Conservation (phyloP, 2,888 invertebrate species). For the Acheta domesticus region DNA sequence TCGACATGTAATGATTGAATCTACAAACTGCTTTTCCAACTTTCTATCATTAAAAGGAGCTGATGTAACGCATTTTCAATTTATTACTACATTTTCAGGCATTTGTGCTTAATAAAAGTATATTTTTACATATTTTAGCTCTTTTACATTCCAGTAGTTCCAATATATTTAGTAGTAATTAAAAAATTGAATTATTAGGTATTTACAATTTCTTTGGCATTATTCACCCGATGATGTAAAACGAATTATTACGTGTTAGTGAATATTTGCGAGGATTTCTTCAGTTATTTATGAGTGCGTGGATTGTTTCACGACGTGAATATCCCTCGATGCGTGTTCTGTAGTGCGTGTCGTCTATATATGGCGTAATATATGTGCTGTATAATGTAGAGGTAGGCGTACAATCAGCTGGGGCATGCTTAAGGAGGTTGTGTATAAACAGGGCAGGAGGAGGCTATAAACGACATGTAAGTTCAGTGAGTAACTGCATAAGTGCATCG, state of each 20-base stretch:
- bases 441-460: neutral
- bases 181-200: neutral
- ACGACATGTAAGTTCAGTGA: neutral
- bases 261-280: constrained; percentile 5
- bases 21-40: too few species aligned
- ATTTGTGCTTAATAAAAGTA: too few species aligned
- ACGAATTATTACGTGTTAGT: neutral
- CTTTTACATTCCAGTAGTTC: too few species aligned
- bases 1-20: too few species aligned
- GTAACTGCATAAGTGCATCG: neutral
- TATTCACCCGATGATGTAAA: neutral
- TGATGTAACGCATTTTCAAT: too few species aligned
- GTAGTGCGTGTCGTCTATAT: neutral
- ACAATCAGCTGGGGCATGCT: constrained; percentile 18
- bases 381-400: constrained; percentile 18
- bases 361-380: constrained; percentile 8
- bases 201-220: neutral
- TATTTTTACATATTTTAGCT: neutral
- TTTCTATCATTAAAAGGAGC: too few species aligned
- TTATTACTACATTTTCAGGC: too few species aligned
- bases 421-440: neutral
- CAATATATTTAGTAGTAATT: too few species aligned
- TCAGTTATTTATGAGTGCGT: neutral
- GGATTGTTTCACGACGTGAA: constrained; percentile 5
- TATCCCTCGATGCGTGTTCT: neutral